A percentile compares a stretch with the other conserved stretches of the same genome.
Evolutionary conservation across 2,797 vertebrate genomes (phyloP).

Genomic region (Remorina albescens): DNA sequence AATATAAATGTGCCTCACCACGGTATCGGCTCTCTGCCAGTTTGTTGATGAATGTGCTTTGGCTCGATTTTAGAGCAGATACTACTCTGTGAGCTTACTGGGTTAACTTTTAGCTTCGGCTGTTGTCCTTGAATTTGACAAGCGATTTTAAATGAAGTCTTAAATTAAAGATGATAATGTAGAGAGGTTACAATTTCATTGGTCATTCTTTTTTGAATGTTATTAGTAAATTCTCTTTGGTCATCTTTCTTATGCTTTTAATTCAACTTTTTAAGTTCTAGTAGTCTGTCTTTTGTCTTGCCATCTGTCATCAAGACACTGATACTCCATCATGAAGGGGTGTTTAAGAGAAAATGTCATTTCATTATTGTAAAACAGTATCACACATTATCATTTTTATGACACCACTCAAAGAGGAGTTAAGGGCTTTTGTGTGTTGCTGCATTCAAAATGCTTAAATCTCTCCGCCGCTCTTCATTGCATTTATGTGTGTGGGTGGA

Average conservation of each 20-base stretch:
- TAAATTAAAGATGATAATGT: conserved; percentile 39
- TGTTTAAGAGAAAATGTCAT: conserved; percentile 12
- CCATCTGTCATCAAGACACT: conserved; percentile 1
- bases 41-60: conserved; percentile 69
- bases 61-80: conserved; percentile 52
- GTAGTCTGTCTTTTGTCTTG: too few relatives aligned
- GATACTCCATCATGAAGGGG: background rate
- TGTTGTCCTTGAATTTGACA: conserved; percentile 63
- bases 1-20: conserved; percentile 68
- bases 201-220: background rate
- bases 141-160: conserved; percentile 51
- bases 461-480: conserved; percentile 12
- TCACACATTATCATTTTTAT: conserved; percentile 25
- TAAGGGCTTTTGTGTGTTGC: conserved; percentile 14
- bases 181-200: background rate
- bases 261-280: background rate
- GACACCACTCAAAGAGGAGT: conserved; percentile 15
- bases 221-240: background rate
- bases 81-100: conserved; percentile 35
- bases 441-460: conserved; percentile 11
- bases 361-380: conserved; percentile 12
- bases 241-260: conserved; percentile 1
- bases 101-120: conserved; percentile 41
- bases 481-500: background rate
- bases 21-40: conserved; percentile 59